These are phyloP conservation scores for Anthonomus grandis DNA, from an alignment of 1,140 invertebrate genomes.

Conservation along the genomic window DNA sequence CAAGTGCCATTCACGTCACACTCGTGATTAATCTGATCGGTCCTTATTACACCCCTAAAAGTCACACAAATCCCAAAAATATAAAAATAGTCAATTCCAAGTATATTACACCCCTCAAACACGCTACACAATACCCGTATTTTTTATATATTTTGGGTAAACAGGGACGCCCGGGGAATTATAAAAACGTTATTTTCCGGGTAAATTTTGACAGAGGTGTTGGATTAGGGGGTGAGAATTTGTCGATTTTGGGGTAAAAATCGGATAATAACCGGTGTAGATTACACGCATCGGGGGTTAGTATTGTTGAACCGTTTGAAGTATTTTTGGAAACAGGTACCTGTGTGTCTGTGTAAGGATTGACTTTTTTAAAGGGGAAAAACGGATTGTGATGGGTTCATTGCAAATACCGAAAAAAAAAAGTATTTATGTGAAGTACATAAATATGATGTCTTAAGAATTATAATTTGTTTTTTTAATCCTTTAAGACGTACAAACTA, in stretches of 20 bases:
- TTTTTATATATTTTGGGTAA: conserved; percentile 40
- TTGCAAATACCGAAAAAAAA: too few relatives aligned
- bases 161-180: conserved; percentile 42
- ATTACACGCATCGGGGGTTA: conserved; percentile 34
- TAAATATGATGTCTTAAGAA: too few relatives aligned
- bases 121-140: conserved; percentile 24
- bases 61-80: conserved; percentile 33
- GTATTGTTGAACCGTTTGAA: conserved; percentile 16
- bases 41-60: conserved; percentile 16
- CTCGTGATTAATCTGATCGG: conserved; percentile 29
- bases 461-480: too few relatives aligned
- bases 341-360: conserved; percentile 3
- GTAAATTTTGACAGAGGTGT: conserved; percentile 26
- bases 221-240: conserved; percentile 13
- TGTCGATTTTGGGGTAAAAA: conserved; percentile 37
- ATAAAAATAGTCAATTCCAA: conserved; percentile 32
- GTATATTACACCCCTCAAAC: conserved; percentile 22
- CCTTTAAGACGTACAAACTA: too few relatives aligned
- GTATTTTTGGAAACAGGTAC: conserved; percentile 19
- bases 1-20: conserved; percentile 22
- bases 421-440: too few relatives aligned
- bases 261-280: conserved; percentile 38
- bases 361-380: too few relatives aligned
- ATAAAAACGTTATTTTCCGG: conserved; percentile 35
- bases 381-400: too few relatives aligned